phyloP scores from a whole-genome alignment of 2,797 vertebrate genomes.

The Chrysocyon brachyurus region DNA sequence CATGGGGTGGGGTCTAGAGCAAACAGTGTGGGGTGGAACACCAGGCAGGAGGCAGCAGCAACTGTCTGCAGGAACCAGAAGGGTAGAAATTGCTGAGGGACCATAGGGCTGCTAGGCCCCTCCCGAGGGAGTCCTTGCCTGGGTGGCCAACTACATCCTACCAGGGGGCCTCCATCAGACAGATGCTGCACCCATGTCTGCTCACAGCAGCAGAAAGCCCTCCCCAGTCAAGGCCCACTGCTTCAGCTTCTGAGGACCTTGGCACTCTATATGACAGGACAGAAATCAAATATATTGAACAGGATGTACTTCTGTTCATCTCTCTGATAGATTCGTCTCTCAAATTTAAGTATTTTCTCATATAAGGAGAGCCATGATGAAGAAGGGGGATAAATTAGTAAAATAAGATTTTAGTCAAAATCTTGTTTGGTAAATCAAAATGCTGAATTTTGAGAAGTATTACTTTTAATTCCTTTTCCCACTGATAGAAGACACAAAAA shows the following conservation, averaged over 20 bases:
- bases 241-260: not conserved
- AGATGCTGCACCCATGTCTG: not conserved
- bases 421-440: not conserved
- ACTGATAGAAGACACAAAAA: conserved; percentile 43
- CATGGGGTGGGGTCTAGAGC: not conserved
- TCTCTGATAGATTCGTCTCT: not conserved
- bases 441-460: conserved; percentile 41
- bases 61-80: not conserved
- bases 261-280: not conserved
- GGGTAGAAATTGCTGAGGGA: not conserved
- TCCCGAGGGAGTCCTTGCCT: not conserved
- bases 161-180: not conserved
- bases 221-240: not conserved
- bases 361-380: not conserved
- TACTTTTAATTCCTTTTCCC: conserved; percentile 55
- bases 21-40: not conserved
- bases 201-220: not conserved
- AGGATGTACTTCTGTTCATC: not conserved
- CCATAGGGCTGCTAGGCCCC: not conserved
- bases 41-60: not conserved
- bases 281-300: not conserved
- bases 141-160: not conserved
- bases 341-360: not conserved
- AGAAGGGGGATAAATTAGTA: not conserved
- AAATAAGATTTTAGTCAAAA: not conserved